Conservation (phyloP, 2,888 invertebrate species). For the Cetonia aurata region DNA sequence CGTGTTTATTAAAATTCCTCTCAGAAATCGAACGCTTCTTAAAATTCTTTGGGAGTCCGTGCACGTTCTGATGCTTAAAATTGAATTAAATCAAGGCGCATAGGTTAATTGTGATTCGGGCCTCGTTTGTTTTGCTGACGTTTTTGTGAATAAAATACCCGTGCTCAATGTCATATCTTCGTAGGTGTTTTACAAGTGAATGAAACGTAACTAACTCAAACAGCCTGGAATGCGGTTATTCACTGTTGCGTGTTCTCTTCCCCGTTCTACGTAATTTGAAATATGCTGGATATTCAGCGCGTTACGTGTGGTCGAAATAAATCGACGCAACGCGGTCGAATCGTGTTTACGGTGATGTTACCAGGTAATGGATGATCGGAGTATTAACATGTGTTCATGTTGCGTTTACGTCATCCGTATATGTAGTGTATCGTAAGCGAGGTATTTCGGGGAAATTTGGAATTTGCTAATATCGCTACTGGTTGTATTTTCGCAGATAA, state of each 20-base stretch:
- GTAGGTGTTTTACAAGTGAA: conserved; percentile 23
- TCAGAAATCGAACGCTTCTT: conserved; percentile 19
- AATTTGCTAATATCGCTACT: too few relatives aligned
- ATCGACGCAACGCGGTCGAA: too few relatives aligned
- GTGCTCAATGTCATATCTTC: conserved; percentile 27
- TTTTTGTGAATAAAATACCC: conserved; percentile 34
- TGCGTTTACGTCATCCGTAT: too few relatives aligned
- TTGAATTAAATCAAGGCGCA: conserved; percentile 30
- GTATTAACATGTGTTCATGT: too few relatives aligned
- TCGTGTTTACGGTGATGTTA: too few relatives aligned
- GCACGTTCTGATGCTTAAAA: conserved; percentile 34
- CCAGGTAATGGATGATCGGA: too few relatives aligned
- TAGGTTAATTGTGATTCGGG: conserved; percentile 26
- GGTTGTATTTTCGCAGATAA: too few relatives aligned
- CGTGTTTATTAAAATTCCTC: conserved; percentile 19
- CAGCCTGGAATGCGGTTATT: conserved; percentile 1
- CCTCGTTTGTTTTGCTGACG: conserved; percentile 28
- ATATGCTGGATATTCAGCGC: conserved; percentile 10
- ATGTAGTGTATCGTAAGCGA: too few relatives aligned
- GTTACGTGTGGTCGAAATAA: background rate
- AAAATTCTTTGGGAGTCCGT: background rate
- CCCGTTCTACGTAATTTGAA: conserved; percentile 9
- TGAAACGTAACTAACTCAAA: conserved; percentile 10
- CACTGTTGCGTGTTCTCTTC: background rate
- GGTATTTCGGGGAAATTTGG: too few relatives aligned